A percentile compares a stretch with the other conserved stretches of the same genome.
phyloP scores from a whole-genome alignment of 1,140 invertebrate species.

The Macrostomum lignano region DNA sequence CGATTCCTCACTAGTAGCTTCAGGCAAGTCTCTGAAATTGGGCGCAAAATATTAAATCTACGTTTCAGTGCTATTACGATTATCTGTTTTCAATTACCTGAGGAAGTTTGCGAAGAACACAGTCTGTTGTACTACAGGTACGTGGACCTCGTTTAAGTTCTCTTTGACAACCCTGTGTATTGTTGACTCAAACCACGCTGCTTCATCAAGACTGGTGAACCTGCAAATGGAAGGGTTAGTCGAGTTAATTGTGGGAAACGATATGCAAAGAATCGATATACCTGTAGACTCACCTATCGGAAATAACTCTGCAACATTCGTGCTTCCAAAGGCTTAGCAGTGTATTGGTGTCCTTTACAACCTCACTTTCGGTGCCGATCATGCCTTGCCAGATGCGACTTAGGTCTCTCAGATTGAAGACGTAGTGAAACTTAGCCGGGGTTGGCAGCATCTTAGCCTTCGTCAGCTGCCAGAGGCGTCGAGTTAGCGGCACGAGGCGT shows the following conservation, averaged over 20 bases:
- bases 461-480: neutral
- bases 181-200: too few relatives aligned
- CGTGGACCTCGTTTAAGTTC: too few relatives aligned
- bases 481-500: conserved; percentile 4
- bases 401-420: conserved; percentile 28
- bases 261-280: too few relatives aligned
- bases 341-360: conserved; percentile 46
- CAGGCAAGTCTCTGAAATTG: conserved; percentile 53
- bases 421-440: conserved; percentile 29
- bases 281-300: conserved; percentile 40
- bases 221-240: too few relatives aligned
- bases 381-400: conserved; percentile 28
- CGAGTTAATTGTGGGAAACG: too few relatives aligned
- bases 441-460: conserved; percentile 29
- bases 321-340: conserved; percentile 73
- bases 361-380: conserved; percentile 26
- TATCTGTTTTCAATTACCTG: too few relatives aligned
- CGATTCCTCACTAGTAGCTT: conserved; percentile 69
- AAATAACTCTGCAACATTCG: conserved; percentile 41
- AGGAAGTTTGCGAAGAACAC: too few relatives aligned
- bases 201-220: too few relatives aligned
- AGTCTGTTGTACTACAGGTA: too few relatives aligned
- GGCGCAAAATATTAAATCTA: conserved; percentile 24
- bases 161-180: too few relatives aligned
- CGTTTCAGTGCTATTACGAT: too few relatives aligned